Percentiles rank a stretch among this genome's conserved stretches.
These are phyloP conservation scores for Hippocampus mohnikei DNA, from an alignment of 2,113 vertebrate species.

Conservation along the genomic window DNA sequence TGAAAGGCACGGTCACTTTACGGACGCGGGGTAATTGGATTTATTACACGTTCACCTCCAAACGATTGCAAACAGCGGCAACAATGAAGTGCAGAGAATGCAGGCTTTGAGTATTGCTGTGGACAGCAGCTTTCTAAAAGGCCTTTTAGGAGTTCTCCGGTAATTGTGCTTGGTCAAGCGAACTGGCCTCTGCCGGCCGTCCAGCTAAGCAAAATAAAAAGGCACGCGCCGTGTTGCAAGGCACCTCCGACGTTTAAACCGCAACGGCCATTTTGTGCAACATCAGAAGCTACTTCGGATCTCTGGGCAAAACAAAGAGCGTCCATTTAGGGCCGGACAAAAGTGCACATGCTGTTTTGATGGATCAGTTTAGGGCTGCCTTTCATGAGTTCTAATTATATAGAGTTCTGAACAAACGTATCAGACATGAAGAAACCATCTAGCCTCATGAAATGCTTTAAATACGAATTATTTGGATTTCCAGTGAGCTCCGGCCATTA, in stretches of 20 bases:
- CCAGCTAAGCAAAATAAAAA: constrained; percentile 63
- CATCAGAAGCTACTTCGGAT: constrained; percentile 25
- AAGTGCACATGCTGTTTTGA: background rate
- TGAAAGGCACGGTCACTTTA: constrained; percentile 57
- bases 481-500: background rate
- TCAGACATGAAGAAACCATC: background rate
- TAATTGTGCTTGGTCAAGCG: constrained; percentile 76
- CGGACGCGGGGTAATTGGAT: constrained; percentile 66
- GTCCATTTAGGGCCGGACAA: constrained; percentile 16
- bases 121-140: constrained; percentile 72
- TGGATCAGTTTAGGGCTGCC: background rate
- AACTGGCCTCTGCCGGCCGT: constrained; percentile 63
- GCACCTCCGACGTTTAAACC: constrained; percentile 22
- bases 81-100: constrained; percentile 59
- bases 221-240: constrained; percentile 50
- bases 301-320: constrained; percentile 12
- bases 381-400: background rate
- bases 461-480: background rate
- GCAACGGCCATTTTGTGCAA: constrained; percentile 27
- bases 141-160: constrained; percentile 69
- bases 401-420: background rate
- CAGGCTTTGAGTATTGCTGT: constrained; percentile 63
- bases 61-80: constrained; percentile 67
- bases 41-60: constrained; percentile 69
- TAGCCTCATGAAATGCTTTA: background rate